Evolutionary conservation across 2,797 vertebrate species (phyloP).

Genomic region (Myioborus melanocephalus): DNA sequence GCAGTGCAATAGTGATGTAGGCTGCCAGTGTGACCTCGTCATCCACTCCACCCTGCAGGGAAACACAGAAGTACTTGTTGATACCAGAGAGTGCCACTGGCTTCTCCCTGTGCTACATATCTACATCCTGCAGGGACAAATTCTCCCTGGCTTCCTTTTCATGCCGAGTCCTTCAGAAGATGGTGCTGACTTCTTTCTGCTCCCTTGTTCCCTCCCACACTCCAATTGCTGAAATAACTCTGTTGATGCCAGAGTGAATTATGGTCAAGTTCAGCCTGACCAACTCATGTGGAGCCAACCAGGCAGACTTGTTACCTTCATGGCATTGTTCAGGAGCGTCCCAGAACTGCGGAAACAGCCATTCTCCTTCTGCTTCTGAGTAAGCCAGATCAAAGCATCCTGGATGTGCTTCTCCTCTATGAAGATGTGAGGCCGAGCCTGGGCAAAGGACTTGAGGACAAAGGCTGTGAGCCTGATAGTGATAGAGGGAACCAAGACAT

Average conservation of each 20-base stretch:
- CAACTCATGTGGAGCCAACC: neutral
- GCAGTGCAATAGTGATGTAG: conserved; percentile 63
- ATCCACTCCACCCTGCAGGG: conserved; percentile 65
- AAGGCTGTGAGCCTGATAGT: conserved; percentile 86
- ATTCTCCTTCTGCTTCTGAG: conserved; percentile 63
- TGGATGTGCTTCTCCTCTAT: conserved; percentile 74
- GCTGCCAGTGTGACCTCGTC: conserved; percentile 64
- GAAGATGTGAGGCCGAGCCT: conserved; percentile 76
- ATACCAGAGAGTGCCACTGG: neutral
- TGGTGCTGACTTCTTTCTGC: neutral
- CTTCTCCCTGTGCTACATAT: neutral
- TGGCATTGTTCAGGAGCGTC: conserved; percentile 79
- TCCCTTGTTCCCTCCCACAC: neutral
- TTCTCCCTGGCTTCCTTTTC: neutral
- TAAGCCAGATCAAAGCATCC: conserved; percentile 76
- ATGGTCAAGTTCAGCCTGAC: neutral
- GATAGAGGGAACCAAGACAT: neutral
- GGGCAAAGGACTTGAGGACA: conserved; percentile 86
- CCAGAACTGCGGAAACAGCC: conserved; percentile 85
- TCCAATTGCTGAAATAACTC: neutral
- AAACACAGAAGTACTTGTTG: neutral
- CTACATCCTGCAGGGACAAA: neutral
- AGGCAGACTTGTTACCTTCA: conserved; percentile 71
- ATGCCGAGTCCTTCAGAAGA: neutral
- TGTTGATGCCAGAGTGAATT: neutral